Percentiles rank a stretch among this genome's conserved stretches.
phyloP scores from a whole-genome alignment of 1,140 invertebrate genomes.

The Pararge aegeria region DNA sequence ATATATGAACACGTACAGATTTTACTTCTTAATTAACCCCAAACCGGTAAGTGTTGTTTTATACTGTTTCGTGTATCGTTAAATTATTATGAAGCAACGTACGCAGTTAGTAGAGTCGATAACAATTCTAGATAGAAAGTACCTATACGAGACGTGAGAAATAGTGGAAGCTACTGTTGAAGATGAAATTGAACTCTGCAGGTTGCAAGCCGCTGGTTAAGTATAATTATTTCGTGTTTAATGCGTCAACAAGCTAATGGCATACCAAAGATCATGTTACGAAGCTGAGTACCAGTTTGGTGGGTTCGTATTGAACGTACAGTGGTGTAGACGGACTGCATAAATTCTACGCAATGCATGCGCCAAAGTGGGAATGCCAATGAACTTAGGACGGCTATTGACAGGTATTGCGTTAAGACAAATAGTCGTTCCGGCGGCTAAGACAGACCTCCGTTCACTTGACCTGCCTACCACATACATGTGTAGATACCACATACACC shows the following conservation, averaged over 20 bases:
- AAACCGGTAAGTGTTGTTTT: neutral
- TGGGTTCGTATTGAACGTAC: constrained; percentile 53
- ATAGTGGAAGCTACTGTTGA: constrained; percentile 35
- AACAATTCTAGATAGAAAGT: too few relatives aligned
- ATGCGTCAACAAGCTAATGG: constrained; percentile 73
- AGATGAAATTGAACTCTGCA: constrained; percentile 43
- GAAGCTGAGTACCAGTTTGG: constrained; percentile 57
- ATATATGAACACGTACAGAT: neutral
- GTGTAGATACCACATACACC: constrained; percentile 56
- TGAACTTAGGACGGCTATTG: constrained; percentile 75
- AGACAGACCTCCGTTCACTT: constrained; percentile 72
- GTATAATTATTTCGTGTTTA: constrained; percentile 70
- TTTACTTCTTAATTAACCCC: neutral
- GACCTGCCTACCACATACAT: constrained; percentile 60
- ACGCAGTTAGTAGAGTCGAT: too few relatives aligned
- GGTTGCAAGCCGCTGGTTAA: constrained; percentile 48
- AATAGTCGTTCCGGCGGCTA: constrained; percentile 71
- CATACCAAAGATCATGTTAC: constrained; percentile 69
- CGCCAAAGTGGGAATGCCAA: constrained; percentile 73
- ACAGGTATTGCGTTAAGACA: constrained; percentile 78
- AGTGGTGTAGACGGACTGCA: constrained; percentile 60
- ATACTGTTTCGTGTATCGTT: neutral
- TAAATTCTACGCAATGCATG: constrained; percentile 69
- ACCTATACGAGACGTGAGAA: too few relatives aligned
- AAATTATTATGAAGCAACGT: too few relatives aligned